Evolutionary conservation across 2,888 invertebrate species (phyloP).

Genomic region (Cyclophora albipunctata): DNA sequence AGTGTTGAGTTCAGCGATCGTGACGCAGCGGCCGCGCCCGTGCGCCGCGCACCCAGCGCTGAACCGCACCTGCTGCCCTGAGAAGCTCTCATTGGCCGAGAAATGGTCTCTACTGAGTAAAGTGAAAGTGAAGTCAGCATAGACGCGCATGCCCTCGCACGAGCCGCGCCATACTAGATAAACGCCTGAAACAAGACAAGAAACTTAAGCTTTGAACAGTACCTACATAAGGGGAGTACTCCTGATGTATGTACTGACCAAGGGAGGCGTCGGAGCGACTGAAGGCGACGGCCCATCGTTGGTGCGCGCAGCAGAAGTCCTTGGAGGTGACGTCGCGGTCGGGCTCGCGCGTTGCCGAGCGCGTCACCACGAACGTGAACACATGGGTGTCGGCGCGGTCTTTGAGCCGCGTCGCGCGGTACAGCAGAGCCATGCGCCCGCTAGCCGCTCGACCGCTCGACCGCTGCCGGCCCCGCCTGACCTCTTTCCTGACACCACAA

Average conservation of each 20-base stretch:
- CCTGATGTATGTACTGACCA: conserved; percentile 34
- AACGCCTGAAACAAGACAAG: conserved; percentile 75
- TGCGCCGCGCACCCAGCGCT: conserved; percentile 82
- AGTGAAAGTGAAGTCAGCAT: conserved; percentile 87
- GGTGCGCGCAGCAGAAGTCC: conserved; percentile 87
- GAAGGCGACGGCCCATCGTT: conserved; percentile 88
- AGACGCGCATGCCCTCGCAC: conserved; percentile 83
- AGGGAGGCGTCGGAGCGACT: conserved; percentile 83
- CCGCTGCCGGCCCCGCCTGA: conserved; percentile 63
- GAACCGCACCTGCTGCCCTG: conserved; percentile 83
- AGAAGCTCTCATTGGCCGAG: conserved; percentile 86
- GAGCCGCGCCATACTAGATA: conserved; percentile 86
- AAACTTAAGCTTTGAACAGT: neutral
- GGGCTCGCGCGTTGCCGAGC: conserved; percentile 84
- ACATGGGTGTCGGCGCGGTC: conserved; percentile 89
- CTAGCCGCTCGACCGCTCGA: conserved; percentile 54
- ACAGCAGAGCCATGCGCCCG: conserved; percentile 84
- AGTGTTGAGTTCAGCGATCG: conserved; percentile 80
- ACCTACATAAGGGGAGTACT: neutral
- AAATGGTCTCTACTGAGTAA: conserved; percentile 88
- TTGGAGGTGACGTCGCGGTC: conserved; percentile 88
- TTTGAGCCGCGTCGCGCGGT: conserved; percentile 87
- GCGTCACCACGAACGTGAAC: conserved; percentile 88
- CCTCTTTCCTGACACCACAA: conserved; percentile 38
- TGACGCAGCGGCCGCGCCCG: conserved; percentile 83